Percentiles rank a stretch among this genome's conserved stretches.
Conservation (phyloP, 2,113 vertebrate species). For the Anhinga anhinga region DNA sequence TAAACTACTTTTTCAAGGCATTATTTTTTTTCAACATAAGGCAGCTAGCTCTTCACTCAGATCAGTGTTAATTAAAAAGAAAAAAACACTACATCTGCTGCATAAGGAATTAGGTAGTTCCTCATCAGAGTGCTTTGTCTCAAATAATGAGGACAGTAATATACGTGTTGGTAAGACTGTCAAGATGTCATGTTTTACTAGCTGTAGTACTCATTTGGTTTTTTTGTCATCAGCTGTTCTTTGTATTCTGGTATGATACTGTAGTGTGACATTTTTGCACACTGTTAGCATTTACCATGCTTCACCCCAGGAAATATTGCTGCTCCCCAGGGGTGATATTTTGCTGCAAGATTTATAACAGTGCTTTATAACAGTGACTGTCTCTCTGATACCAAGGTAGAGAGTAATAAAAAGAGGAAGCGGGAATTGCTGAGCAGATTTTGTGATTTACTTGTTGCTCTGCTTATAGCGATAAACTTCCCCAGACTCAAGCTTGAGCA, state of each 20-base stretch:
- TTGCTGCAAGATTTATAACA: background rate
- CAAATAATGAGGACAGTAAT: background rate
- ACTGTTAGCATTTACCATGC: background rate
- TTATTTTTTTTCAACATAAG: background rate
- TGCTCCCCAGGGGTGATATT: background rate
- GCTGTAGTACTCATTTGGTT: background rate
- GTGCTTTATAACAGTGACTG: background rate
- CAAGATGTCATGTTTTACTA: background rate
- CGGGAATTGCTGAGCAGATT: background rate
- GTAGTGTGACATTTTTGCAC: background rate
- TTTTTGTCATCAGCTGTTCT: background rate
- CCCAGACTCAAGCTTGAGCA: background rate
- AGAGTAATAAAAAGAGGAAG: background rate
- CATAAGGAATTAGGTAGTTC: background rate
- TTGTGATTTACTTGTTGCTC: background rate
- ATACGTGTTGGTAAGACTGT: background rate
- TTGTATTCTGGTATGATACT: background rate
- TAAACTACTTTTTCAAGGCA: background rate
- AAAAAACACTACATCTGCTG: background rate
- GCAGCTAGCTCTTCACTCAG: background rate
- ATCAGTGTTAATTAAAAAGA: background rate
- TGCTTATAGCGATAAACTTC: background rate
- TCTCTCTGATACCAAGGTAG: background rate
- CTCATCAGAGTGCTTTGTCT: background rate
- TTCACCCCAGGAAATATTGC: background rate